phyloP scores from a whole-genome alignment of 2,888 invertebrate genomes.

The Isoperla grammatica region DNA sequence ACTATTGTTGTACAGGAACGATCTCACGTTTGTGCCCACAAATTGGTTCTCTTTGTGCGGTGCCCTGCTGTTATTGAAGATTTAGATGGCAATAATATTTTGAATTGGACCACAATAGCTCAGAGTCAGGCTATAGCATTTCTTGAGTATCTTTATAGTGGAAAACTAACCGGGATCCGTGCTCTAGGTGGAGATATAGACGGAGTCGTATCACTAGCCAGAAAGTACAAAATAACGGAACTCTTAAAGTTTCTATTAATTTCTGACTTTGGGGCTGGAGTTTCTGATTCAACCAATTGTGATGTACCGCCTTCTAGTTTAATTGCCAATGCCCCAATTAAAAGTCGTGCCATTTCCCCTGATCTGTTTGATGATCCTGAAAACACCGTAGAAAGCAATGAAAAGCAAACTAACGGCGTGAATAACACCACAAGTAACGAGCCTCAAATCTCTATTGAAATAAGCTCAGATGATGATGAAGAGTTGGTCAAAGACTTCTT shows the following conservation, averaged over 20 bases:
- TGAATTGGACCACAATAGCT: conserved; percentile 34
- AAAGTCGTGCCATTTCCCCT: too few species aligned
- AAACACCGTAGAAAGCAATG: background rate
- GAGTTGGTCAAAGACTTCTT: too few species aligned
- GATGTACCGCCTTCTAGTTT: too few species aligned
- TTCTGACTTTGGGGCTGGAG: background rate
- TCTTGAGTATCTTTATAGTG: conserved; percentile 43
- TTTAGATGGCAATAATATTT: conserved; percentile 31
- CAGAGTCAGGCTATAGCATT: conserved; percentile 39
- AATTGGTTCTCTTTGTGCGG: conserved; percentile 43
- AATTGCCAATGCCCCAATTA: too few species aligned
- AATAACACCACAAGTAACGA: too few species aligned
- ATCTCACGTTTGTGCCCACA: conserved; percentile 44
- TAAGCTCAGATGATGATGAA: conserved; percentile 5
- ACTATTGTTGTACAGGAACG: conserved; percentile 41
- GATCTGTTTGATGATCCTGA: too few species aligned
- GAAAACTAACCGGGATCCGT: conserved; percentile 34
- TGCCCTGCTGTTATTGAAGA: conserved; percentile 43
- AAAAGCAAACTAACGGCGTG: background rate
- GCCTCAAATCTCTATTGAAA: background rate
- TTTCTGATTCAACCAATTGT: background rate
- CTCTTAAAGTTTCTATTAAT: conserved; percentile 36
- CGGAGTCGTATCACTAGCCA: conserved; percentile 36
- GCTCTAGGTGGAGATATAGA: background rate
- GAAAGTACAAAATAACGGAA: conserved; percentile 38